Base-by-base conservation (phyloP, 1,140 invertebrate species). In the Hycleus cichorii region DNA sequence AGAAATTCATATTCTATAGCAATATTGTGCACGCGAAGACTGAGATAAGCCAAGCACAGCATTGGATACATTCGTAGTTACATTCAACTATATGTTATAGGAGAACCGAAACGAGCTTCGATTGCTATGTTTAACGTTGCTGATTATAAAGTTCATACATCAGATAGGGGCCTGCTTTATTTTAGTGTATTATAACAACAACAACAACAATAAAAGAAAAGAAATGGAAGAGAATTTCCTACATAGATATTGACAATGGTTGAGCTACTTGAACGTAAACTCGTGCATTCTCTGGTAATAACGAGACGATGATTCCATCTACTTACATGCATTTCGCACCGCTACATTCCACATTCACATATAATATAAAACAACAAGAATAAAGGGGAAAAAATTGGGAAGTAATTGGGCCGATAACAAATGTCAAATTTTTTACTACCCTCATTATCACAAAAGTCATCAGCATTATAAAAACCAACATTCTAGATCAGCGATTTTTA, bases 81-180 rank as follows among this genome's bases (percentile, higher is more conserved):
- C 25, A 39, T 25, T 40, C 32, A 46, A 55, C 52, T 39, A 47
- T 55, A 55, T 39, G 52, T 47, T 59, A 59, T 32, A 32, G 25
- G 46, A 44, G 58, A 46, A 59, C 46, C 25, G 40, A 40, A 39
- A 49, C 38, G 40, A 32, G 40, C 40, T 54, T 39, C 49, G 49
- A 59, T 59, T 59, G 44, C 57, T 26, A 46, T 59, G 39, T 43
- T 52, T 52, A 50, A 39, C 27, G 47, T 59, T 50, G 26, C 50
- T 53, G 58, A 59, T 59, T 59, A 55, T 59, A 52, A 59, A 59
- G 58, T 59, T 53, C 45, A 54, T 59, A 59, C 45, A 59, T 59
- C 58, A 52, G 58, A 60, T 60, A 60, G 58, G 32, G 58, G 39
- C 52, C 47, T 57, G 42, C 46, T 60, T 56, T 56, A 60, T 56